A percentile compares a stretch with the other conserved stretches of the same genome.
Conservation (phyloP, 2,797 vertebrate species). For the Lateolabrax maculatus region DNA sequence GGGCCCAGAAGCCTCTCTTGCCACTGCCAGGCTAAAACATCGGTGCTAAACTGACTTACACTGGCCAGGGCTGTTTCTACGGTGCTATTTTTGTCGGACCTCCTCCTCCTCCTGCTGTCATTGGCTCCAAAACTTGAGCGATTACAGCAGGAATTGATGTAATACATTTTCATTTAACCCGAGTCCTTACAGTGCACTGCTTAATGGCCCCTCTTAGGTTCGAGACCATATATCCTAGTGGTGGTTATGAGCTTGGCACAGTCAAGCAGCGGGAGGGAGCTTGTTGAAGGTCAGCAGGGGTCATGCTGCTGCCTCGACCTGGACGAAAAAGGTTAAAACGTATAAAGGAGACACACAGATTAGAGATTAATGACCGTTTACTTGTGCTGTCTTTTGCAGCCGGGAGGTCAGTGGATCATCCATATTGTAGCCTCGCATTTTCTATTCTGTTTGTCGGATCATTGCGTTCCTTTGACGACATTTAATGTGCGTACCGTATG, state of each 20-base stretch:
- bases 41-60: slow-evolving; percentile 70
- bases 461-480: slow-evolving; percentile 9
- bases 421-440: background rate
- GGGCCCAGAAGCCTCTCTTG: slow-evolving; percentile 27
- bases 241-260: slow-evolving; percentile 38
- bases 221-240: slow-evolving; percentile 46
- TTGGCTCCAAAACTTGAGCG: slow-evolving; percentile 68
- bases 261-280: slow-evolving; percentile 38
- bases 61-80: slow-evolving; percentile 46
- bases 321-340: slow-evolving; percentile 22
- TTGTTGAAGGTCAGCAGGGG: slow-evolving; percentile 45
- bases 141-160: slow-evolving; percentile 64
- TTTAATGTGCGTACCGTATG: slow-evolving; percentile 1
- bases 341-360: slow-evolving; percentile 6
- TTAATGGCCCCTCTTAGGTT: slow-evolving; percentile 57
- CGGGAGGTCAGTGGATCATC: background rate
- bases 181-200: slow-evolving; percentile 45
- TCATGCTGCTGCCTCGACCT: slow-evolving; percentile 55
- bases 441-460: background rate
- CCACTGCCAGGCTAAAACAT: slow-evolving; percentile 48
- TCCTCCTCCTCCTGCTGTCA: slow-evolving; percentile 48
- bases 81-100: slow-evolving; percentile 66
- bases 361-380: slow-evolving; percentile 24
- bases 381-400: slow-evolving; percentile 1
- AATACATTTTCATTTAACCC: slow-evolving; percentile 73